phyloP scores from a whole-genome alignment of 2,888 invertebrate genomes.

The Azorinus chamasolen region DNA sequence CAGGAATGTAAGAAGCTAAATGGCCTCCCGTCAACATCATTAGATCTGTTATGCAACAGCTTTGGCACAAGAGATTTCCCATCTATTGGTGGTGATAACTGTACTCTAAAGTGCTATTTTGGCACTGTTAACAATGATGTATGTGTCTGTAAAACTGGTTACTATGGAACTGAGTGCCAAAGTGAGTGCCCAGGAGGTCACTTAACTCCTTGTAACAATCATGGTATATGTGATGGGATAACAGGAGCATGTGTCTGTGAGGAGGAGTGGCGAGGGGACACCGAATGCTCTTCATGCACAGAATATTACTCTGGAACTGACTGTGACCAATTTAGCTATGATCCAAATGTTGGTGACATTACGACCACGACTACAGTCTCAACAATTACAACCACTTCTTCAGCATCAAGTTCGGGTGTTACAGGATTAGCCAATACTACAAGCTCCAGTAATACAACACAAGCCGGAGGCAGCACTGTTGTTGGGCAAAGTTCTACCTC shows the following conservation, averaged over 20 bases:
- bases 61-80: constrained; percentile 60
- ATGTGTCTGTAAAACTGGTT: constrained; percentile 51
- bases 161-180: constrained; percentile 64
- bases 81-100: constrained; percentile 55
- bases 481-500: no score
- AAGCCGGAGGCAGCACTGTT: no score
- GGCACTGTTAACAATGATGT: constrained; percentile 24
- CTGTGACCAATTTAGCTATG: constrained; percentile 35
- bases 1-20: constrained; percentile 51
- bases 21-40: constrained; percentile 48
- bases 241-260: constrained; percentile 71
- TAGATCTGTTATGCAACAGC: constrained; percentile 53
- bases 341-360: constrained; percentile 19
- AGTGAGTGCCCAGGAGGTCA: constrained; percentile 71
- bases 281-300: constrained; percentile 49
- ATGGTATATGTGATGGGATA: constrained; percentile 62
- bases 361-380: constrained; percentile 3
- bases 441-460: no score
- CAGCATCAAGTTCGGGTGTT: no score
- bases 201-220: constrained; percentile 60
- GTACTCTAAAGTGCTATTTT: constrained; percentile 52
- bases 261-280: constrained; percentile 62
- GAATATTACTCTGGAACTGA: constrained; percentile 43
- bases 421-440: no score
- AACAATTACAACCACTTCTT: background rate